Evolutionary conservation across 2,888 invertebrate genomes (phyloP).

Genomic region (Perizoma flavofasciatum): DNA sequence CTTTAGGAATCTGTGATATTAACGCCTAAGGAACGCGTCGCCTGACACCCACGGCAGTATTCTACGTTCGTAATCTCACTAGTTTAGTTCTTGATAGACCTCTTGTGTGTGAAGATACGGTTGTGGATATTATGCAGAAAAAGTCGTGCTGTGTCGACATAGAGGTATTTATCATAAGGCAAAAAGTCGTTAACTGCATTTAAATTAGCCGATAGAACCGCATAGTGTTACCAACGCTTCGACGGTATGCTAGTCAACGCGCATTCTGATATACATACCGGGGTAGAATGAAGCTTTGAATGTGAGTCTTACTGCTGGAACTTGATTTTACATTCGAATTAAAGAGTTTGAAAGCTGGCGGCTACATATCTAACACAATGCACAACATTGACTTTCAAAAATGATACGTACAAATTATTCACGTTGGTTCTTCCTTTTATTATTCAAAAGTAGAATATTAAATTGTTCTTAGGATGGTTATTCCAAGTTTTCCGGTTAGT

Average conservation of each 20-base stretch:
- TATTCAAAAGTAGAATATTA: constrained; percentile 45
- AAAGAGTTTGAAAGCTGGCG: constrained; percentile 13
- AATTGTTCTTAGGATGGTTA: constrained; percentile 67
- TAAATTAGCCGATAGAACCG: constrained; percentile 53
- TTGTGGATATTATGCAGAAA: constrained; percentile 2
- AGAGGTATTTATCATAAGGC: constrained; percentile 33
- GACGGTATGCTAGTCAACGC: constrained; percentile 59
- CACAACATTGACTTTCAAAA: constrained; percentile 39
- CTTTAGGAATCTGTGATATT: constrained; percentile 80
- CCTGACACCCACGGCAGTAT: constrained; percentile 38
- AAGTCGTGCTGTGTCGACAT: constrained; percentile 6
- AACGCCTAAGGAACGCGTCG: constrained; percentile 71
- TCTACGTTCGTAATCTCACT: constrained; percentile 58
- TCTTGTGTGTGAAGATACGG: constrained; percentile 15
- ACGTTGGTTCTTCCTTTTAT: constrained; percentile 55
- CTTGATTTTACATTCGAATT: constrained; percentile 11
- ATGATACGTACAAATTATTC: constrained; percentile 48
- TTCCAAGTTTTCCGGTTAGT: constrained; percentile 73
- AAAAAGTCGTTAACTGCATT: constrained; percentile 53
- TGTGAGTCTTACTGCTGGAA: constrained; percentile 15
- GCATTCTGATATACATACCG: constrained; percentile 33
- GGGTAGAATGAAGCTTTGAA: constrained; percentile 17
- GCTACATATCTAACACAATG: constrained; percentile 57
- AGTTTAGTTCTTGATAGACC: constrained; percentile 45
- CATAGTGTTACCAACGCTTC: constrained; percentile 52